Evolutionary conservation across 1,140 invertebrate species (phyloP).

Genomic region (Drosophila watanabei): DNA sequence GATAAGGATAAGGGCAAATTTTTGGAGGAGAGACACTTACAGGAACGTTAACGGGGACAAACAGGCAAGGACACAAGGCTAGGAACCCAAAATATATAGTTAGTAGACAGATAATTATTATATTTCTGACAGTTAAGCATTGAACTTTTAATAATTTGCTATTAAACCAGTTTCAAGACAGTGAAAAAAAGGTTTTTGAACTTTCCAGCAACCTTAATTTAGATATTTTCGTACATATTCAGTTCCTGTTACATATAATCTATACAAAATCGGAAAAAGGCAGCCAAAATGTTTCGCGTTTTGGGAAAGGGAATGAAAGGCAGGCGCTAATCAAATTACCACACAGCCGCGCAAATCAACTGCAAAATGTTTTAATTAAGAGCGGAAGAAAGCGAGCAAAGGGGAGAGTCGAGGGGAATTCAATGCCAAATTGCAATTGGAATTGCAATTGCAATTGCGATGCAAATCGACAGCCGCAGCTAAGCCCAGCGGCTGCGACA

Average conservation of each 20-base stretch:
- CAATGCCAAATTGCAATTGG: constrained; percentile 28
- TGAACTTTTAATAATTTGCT: not conserved
- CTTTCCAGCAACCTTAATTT: no score
- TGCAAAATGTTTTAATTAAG: constrained; percentile 62
- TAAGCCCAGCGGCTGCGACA: constrained; percentile 22
- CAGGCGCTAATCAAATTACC: constrained; percentile 65
- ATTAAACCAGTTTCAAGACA: no score
- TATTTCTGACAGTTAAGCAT: not conserved
- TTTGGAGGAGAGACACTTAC: not conserved
- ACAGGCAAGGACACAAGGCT: not conserved
- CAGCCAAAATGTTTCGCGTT: not conserved
- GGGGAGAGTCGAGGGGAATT: not conserved
- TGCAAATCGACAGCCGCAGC: constrained; percentile 32
- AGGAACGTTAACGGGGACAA: not conserved
- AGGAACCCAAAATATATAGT: not conserved
- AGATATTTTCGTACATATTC: not conserved
- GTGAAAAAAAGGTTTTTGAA: no score
- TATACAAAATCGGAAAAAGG: constrained; percentile 1
- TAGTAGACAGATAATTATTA: not conserved
- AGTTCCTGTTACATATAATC: not conserved
- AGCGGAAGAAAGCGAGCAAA: constrained; percentile 11
- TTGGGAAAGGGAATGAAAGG: not conserved
- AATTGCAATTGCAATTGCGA: constrained; percentile 40
- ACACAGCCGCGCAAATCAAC: constrained; percentile 37
- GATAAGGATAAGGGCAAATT: not conserved